Evolutionary conservation across 2,888 invertebrate species (phyloP).

Genomic region (Dione juno): DNA sequence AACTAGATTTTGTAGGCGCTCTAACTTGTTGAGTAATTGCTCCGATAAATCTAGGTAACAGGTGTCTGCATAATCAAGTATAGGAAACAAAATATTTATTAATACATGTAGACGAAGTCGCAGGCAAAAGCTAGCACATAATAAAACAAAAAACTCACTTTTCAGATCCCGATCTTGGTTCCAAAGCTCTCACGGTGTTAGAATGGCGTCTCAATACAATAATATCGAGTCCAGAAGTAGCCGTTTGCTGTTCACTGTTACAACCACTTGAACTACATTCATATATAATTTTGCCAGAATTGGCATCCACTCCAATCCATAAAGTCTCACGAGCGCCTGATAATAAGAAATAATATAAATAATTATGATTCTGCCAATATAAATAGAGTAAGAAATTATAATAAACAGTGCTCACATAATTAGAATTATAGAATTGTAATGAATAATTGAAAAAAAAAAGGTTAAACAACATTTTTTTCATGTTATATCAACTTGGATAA

Average conservation of each 20-base stretch:
- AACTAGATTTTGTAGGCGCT: too few relatives aligned
- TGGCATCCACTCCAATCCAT: constrained; percentile 92
- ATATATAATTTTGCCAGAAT: constrained; percentile 89
- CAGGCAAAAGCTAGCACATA: too few relatives aligned
- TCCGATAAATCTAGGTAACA: too few relatives aligned
- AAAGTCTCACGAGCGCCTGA: constrained; percentile 92
- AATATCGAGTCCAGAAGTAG: constrained; percentile 76
- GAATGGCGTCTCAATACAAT: constrained; percentile 92
- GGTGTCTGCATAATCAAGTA: too few relatives aligned
- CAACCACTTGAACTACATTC: constrained; percentile 90
- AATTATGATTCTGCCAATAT: background rate
- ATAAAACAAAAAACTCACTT: constrained; percentile 79
- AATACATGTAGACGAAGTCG: too few relatives aligned
- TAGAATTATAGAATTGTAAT: too few relatives aligned
- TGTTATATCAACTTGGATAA: too few relatives aligned
- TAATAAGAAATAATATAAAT: background rate
- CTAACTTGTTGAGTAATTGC: too few relatives aligned
- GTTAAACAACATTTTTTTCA: too few relatives aligned
- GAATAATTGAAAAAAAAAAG: too few relatives aligned
- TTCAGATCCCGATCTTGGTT: constrained; percentile 92
- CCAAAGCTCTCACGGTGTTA: constrained; percentile 94
- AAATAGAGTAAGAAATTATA: background rate
- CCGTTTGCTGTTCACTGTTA: constrained; percentile 85
- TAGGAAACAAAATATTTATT: too few relatives aligned
- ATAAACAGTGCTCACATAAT: too few relatives aligned